These are phyloP conservation scores for Macropus fuliginosus DNA, from an alignment of 2,797 vertebrate genomes.

Conservation along the genomic window DNA sequence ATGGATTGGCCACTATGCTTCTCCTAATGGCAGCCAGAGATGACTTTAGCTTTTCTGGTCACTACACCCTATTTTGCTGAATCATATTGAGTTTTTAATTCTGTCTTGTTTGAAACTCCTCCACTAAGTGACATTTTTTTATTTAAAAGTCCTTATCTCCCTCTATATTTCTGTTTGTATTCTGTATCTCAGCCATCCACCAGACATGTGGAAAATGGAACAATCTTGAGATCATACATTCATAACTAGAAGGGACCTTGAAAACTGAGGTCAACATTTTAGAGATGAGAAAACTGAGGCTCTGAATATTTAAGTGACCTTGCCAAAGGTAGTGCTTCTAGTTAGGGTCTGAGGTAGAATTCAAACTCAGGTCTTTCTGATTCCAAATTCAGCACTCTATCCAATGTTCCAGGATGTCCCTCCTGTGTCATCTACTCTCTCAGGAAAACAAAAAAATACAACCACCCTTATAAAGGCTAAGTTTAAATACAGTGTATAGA, in stretches of 20 bases:
- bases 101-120: neutral
- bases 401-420: neutral
- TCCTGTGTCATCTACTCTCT: neutral
- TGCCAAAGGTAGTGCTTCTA: neutral
- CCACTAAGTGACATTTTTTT: neutral
- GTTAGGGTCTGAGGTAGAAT: neutral
- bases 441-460: neutral
- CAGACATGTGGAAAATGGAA: neutral
- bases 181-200: neutral
- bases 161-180: neutral
- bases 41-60: neutral
- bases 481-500: neutral
- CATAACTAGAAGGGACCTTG: neutral
- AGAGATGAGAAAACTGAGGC: neutral
- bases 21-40: neutral
- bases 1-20: neutral
- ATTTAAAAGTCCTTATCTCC: neutral
- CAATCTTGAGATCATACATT: neutral
- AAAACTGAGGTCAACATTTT: neutral
- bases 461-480: neutral
- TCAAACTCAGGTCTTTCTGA: neutral
- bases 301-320: neutral
- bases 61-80: neutral
- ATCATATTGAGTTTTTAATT: neutral
- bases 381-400: neutral